Evolutionary conservation across 2,113 vertebrate species (phyloP).

Genomic region (Strix aluco): DNA sequence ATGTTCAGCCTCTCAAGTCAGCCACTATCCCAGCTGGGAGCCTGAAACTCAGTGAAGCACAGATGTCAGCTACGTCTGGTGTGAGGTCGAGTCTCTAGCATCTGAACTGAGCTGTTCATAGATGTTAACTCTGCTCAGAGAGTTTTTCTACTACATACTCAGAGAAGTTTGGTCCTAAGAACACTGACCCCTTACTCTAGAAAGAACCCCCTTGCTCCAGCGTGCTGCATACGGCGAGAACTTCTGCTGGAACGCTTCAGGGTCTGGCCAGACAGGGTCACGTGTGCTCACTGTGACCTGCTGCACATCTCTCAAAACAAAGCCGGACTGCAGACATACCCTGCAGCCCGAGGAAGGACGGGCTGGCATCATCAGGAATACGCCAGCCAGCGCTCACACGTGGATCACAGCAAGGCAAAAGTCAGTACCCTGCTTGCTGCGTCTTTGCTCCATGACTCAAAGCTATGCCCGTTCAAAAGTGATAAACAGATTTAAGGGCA

Average conservation of each 20-base stretch:
- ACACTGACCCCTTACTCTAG: background rate
- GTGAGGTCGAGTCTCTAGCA: background rate
- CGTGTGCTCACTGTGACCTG: background rate
- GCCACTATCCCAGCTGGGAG: background rate
- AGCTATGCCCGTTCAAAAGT: background rate
- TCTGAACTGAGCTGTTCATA: rapidly evolving
- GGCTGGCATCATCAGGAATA: rapidly evolving
- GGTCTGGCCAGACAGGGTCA: background rate
- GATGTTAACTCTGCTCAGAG: background rate
- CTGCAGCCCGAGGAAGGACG: background rate
- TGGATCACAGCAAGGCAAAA: background rate
- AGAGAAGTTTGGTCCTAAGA: background rate
- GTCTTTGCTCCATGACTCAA: background rate
- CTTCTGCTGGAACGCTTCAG: background rate
- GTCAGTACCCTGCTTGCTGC: background rate
- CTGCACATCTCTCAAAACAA: background rate
- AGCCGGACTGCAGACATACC: rapidly evolving
- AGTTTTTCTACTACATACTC: background rate
- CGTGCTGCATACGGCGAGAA: rapidly evolving
- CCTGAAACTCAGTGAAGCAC: background rate
- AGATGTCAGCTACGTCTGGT: background rate
- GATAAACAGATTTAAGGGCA: background rate
- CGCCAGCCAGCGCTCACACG: rapidly evolving
- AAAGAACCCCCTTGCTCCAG: too few species aligned
- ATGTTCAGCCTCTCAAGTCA: background rate